A percentile compares a stretch with the other conserved stretches of the same genome.
Evolutionary conservation across 92 coral and sea anemone genomes (phyloP).

Genomic region (Phenganax subtilis): DNA sequence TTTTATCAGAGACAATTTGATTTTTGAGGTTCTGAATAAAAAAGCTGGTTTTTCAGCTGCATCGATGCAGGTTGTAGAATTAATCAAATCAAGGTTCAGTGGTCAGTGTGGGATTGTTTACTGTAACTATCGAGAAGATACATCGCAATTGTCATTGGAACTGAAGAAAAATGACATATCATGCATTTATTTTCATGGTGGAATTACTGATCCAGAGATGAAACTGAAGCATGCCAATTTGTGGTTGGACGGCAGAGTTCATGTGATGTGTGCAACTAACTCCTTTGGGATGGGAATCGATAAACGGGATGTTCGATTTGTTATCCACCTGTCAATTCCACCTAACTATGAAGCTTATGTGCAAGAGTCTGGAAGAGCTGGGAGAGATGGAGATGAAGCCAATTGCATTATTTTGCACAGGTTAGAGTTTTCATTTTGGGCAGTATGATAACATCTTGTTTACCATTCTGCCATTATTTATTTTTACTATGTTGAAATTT

Average conservation of each 20-base stretch:
- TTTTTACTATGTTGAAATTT: background rate
- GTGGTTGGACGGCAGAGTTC: constrained; percentile 32
- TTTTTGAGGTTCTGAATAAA: background rate
- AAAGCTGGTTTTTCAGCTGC: constrained; percentile 26
- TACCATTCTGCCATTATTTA: background rate
- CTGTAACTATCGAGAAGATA: constrained; percentile 43
- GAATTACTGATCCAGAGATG: constrained; percentile 30
- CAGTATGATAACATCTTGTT: too few species aligned
- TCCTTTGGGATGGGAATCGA: constrained; percentile 43
- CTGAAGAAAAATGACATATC: constrained; percentile 38
- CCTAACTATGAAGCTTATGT: constrained; percentile 31
- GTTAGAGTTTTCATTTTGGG: background rate
- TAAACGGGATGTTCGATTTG: constrained; percentile 42
- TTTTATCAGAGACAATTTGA: background rate
- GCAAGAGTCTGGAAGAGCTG: constrained; percentile 42
- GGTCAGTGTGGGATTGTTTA: constrained; percentile 55
- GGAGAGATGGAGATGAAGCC: constrained; percentile 24
- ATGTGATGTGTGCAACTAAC: constrained; percentile 25
- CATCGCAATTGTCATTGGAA: constrained; percentile 43
- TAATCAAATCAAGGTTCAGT: constrained; percentile 34
- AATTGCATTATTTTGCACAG: constrained; percentile 31
- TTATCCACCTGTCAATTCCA: constrained; percentile 14
- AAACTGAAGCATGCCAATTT: constrained; percentile 35
- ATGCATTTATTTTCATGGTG: constrained; percentile 31
- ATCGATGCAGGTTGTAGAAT: constrained; percentile 30